phyloP scores from a whole-genome alignment of 2,113 vertebrate species.

The Cyanoliseus patagonus region DNA sequence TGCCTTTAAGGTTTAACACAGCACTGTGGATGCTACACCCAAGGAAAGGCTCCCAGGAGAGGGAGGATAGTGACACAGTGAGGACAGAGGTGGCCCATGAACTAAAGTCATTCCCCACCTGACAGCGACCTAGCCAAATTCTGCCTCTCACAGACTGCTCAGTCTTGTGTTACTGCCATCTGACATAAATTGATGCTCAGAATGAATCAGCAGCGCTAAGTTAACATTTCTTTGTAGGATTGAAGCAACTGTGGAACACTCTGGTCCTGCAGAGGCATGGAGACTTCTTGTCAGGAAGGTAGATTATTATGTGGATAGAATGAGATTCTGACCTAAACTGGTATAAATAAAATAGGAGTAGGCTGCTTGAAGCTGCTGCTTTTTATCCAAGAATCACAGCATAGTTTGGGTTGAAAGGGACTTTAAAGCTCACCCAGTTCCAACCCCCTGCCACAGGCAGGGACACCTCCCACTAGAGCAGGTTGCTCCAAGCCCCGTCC shows the following conservation, averaged over 20 bases:
- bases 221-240: neutral
- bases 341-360: neutral
- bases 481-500: neutral
- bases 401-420: neutral
- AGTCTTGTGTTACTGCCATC: neutral
- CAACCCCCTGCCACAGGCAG: neutral
- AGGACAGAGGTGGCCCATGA: neutral
- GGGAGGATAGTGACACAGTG: neutral
- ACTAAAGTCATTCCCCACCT: neutral
- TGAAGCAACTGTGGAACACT: neutral
- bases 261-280: neutral
- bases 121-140: neutral
- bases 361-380: neutral
- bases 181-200: neutral
- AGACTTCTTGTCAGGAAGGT: neutral
- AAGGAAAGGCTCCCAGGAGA: neutral
- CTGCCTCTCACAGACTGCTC: neutral
- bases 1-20: neutral
- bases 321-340: neutral
- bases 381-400: neutral
- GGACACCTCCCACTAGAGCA: neutral
- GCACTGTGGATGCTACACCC: fast-evolving
- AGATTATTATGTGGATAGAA: neutral
- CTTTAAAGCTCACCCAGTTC: neutral
- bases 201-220: neutral